A percentile compares a stretch with the other conserved stretches of the same genome.
Evolutionary conservation across 2,113 vertebrate genomes (phyloP).

Genomic region (Clarias gariepinus): DNA sequence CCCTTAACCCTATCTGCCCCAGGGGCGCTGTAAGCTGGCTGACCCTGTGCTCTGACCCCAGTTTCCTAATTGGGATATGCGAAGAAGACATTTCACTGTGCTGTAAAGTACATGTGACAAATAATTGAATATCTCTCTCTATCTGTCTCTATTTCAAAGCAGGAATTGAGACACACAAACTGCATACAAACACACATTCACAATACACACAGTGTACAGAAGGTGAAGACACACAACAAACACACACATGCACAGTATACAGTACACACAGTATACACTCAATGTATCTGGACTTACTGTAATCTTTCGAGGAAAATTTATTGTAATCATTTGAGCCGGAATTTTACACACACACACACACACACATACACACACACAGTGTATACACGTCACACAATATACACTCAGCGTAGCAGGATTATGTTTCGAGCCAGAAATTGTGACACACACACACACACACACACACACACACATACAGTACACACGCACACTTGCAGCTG

Average conservation of each 20-base stretch:
- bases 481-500: slow-evolving; percentile 18
- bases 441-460: slow-evolving; percentile 9
- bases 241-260: neutral
- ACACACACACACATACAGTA: neutral
- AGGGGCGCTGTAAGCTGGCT: too few relatives aligned
- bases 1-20: too few relatives aligned
- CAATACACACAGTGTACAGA: too few relatives aligned
- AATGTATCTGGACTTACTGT: too few relatives aligned
- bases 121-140: too few relatives aligned
- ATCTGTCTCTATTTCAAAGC: too few relatives aligned
- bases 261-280: too few relatives aligned
- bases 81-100: too few relatives aligned
- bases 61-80: too few relatives aligned
- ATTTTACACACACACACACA: slow-evolving; percentile 3
- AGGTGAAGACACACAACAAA: slow-evolving; percentile 17
- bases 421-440: neutral
- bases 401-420: neutral
- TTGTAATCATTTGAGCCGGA: too few relatives aligned
- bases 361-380: slow-evolving; percentile 1
- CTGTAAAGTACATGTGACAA: too few relatives aligned
- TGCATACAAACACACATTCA: neutral
- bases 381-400: neutral
- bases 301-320: neutral
- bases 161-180: slow-evolving; percentile 12
- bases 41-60: too few relatives aligned